phyloP scores from a whole-genome alignment of 2,797 vertebrate genomes.

The Cossypha dichroa region DNA sequence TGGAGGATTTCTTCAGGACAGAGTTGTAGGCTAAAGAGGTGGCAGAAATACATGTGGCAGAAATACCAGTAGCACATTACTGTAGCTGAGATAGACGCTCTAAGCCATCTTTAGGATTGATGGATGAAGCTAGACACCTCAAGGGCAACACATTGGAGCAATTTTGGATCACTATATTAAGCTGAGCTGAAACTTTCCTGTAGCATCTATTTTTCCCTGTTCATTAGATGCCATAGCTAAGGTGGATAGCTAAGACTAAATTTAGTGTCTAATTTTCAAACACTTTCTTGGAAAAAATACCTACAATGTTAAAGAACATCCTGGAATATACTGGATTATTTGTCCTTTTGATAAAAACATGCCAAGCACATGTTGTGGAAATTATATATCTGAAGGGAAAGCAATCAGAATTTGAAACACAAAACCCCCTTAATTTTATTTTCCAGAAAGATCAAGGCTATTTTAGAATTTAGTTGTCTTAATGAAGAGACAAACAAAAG shows the following conservation, averaged over 20 bases:
- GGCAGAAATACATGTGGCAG: neutral
- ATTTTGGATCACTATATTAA: neutral
- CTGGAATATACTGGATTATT: neutral
- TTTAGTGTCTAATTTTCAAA: neutral
- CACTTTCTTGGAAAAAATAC: neutral
- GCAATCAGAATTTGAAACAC: neutral
- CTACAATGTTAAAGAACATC: neutral
- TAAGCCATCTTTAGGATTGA: neutral
- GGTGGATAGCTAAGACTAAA: neutral
- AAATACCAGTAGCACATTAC: neutral
- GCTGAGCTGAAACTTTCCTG: neutral
- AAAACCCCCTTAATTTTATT: neutral
- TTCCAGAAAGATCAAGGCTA: neutral
- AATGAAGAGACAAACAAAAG: neutral
- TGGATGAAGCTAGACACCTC: neutral
- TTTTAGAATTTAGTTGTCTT: neutral
- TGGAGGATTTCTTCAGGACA: neutral
- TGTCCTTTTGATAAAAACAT: neutral
- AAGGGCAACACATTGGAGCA: neutral
- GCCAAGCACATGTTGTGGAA: neutral
- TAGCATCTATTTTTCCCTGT: neutral
- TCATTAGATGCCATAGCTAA: neutral
- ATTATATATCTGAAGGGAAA: neutral
- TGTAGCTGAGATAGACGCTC: neutral
- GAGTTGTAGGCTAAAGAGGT: neutral